A percentile compares a stretch with the other conserved stretches of the same genome.
These are phyloP conservation scores for Caenorhabditis sp. DNA, from an alignment of 2,888 invertebrate species.

Conservation along the genomic window DNA sequence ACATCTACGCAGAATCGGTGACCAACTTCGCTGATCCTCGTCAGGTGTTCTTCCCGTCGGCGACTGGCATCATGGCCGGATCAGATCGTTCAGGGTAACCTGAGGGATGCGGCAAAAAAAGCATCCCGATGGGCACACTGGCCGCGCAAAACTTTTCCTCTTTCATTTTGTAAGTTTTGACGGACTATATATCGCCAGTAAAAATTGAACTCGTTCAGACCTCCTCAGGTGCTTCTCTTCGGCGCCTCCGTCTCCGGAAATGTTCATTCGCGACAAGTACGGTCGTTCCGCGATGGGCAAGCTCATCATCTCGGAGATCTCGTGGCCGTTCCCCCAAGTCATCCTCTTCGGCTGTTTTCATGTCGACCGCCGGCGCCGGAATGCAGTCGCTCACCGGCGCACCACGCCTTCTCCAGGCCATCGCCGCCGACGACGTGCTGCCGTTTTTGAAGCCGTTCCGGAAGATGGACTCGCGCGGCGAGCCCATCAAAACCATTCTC, in stretches of 20 bases:
- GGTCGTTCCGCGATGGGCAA: constrained; percentile 78
- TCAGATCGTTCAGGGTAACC: constrained; percentile 98
- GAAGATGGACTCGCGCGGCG: constrained; percentile 92
- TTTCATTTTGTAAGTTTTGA: constrained; percentile 86
- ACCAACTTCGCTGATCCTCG: constrained; percentile 90
- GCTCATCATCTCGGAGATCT: constrained; percentile 78
- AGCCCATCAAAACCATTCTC: constrained; percentile 93
- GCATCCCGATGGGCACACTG: constrained; percentile 97
- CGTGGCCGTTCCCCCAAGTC: constrained; percentile 92
- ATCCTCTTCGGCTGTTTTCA: constrained; percentile 96
- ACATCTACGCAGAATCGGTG: constrained; percentile 91
- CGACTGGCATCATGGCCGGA: constrained; percentile 99
- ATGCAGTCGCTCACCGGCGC: constrained; percentile 92
- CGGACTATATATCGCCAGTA: background rate
- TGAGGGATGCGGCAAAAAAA: constrained; percentile 97
- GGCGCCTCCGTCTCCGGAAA: constrained; percentile 65
- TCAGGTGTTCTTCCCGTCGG: constrained; percentile 99
- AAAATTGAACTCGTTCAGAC: constrained; percentile 47
- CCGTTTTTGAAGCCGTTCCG: constrained; percentile 95
- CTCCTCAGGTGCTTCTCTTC: constrained; percentile 60
- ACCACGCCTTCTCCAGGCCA: constrained; percentile 87
- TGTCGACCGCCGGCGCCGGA: constrained; percentile 97
- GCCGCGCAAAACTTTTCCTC: constrained; percentile 96
- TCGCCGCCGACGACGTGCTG: constrained; percentile 91
- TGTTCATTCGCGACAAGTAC: constrained; percentile 91